Evolutionary conservation across 2,888 invertebrate species (phyloP).

Genomic region (Ormyrus rosae): DNA sequence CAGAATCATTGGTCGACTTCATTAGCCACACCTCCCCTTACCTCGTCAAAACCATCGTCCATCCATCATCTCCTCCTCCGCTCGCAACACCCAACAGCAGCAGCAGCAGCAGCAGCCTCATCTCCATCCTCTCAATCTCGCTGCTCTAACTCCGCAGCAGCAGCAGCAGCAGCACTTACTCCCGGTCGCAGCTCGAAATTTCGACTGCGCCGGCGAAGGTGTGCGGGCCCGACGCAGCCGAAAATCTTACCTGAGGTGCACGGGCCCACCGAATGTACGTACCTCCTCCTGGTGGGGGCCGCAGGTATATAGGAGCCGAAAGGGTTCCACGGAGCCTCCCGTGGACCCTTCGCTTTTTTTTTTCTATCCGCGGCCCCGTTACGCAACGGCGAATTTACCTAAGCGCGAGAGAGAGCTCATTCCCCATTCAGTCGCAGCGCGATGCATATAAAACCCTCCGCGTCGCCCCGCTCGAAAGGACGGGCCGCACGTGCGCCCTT

Average conservation of each 20-base stretch:
- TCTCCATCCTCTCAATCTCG: not conserved
- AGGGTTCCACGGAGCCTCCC: conserved; percentile 65
- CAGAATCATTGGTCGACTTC: too few species aligned
- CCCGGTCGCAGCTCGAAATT: conserved; percentile 3
- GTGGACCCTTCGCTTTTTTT: conserved; percentile 60
- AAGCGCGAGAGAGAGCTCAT: conserved; percentile 57
- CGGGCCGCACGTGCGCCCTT: conserved; percentile 57
- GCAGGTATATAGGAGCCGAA: conserved; percentile 67
- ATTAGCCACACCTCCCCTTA: too few species aligned
- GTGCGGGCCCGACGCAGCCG: not conserved
- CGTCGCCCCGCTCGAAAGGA: conserved; percentile 54
- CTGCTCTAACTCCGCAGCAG: not conserved
- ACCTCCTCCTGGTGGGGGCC: conserved; percentile 69
- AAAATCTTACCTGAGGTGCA: conserved; percentile 71
- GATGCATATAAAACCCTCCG: conserved; percentile 51
- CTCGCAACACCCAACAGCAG: too few species aligned
- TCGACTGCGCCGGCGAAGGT: conserved; percentile 32
- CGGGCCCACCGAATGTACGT: not conserved
- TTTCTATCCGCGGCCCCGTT: conserved; percentile 54
- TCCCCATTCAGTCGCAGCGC: conserved; percentile 57
- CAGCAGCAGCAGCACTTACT: not conserved
- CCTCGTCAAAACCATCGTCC: not conserved
- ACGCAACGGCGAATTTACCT: conserved; percentile 65
- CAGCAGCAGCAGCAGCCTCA: too few species aligned
- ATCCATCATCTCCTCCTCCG: conserved; percentile 9